phyloP scores from a whole-genome alignment of 1,140 invertebrate genomes.

The Oedothorax gibbosus region DNA sequence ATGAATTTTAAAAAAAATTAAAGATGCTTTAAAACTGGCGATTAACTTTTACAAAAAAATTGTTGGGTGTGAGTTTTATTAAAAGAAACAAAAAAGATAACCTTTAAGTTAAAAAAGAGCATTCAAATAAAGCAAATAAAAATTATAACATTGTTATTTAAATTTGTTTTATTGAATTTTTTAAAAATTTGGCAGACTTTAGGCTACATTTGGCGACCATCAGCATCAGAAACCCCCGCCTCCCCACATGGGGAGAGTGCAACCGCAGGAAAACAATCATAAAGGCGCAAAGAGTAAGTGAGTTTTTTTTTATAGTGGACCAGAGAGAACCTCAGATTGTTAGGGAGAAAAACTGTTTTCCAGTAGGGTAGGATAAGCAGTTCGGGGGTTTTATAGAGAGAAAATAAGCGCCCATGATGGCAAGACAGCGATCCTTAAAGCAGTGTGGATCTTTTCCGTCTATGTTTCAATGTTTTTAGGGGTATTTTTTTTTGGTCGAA shows the following conservation, averaged over 20 bases:
- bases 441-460: background rate
- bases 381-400: conserved; percentile 43
- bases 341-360: conserved; percentile 32
- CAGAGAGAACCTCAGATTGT: conserved; percentile 49
- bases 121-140: too few species aligned
- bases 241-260: conserved; percentile 17
- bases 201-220: too few species aligned
- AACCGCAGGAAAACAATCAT: conserved; percentile 59
- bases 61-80: too few species aligned
- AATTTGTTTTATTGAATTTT: too few species aligned
- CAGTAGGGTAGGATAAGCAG: background rate
- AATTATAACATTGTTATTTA: too few species aligned
- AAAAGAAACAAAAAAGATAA: too few species aligned
- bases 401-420: conserved; percentile 46
- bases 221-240: too few species aligned
- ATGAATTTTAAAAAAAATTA: too few species aligned
- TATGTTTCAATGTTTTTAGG: conserved; percentile 34
- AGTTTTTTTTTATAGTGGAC: conserved; percentile 26
- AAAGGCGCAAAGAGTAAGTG: conserved; percentile 3
- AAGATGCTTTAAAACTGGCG: too few species aligned
- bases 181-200: too few species aligned
- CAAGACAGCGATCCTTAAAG: conserved; percentile 20
- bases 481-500: conserved; percentile 23
- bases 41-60: too few species aligned
- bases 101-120: too few species aligned